These are phyloP conservation scores for Stramonita haemastoma DNA, from an alignment of 2,888 invertebrate species.

Conservation along the genomic window DNA sequence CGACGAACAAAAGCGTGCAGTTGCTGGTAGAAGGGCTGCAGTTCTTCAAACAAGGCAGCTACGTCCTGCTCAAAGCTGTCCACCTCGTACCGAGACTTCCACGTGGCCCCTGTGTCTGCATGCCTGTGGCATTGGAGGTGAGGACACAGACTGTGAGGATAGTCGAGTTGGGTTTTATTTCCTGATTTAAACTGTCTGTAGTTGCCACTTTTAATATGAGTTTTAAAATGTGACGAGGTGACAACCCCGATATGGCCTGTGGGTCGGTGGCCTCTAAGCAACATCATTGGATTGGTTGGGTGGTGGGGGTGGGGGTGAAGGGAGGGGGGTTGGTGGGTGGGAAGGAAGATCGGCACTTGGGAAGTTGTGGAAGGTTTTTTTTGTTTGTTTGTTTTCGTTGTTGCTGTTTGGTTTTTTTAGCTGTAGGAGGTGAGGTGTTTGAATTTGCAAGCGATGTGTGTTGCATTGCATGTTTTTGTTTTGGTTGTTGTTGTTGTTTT, in stretches of 20 bases:
- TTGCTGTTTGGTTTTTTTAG: no score
- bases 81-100: conserved; percentile 89
- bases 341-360: no score
- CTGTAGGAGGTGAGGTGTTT: background rate
- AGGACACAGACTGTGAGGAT: background rate
- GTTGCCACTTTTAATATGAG: no score
- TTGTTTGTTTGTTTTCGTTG: no score
- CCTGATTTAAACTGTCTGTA: no score
- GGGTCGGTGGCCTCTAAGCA: background rate
- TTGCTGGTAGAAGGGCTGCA: conserved; percentile 87
- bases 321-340: background rate
- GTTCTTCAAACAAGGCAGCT: conserved; percentile 78
- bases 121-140: conserved; percentile 81
- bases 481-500: background rate
- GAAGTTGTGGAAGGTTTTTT: no score
- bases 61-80: conserved; percentile 83
- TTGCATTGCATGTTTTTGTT: background rate
- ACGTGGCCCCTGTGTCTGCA: conserved; percentile 90
- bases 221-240: no score
- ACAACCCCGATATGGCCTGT: no score
- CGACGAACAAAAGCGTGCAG: conserved; percentile 89
- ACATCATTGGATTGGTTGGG: background rate
- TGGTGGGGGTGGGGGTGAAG: background rate
- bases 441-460: background rate
- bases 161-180: no score